These are phyloP conservation scores for Phoxinus phoxinus DNA, from an alignment of 2,113 vertebrate genomes.

Conservation along the genomic window DNA sequence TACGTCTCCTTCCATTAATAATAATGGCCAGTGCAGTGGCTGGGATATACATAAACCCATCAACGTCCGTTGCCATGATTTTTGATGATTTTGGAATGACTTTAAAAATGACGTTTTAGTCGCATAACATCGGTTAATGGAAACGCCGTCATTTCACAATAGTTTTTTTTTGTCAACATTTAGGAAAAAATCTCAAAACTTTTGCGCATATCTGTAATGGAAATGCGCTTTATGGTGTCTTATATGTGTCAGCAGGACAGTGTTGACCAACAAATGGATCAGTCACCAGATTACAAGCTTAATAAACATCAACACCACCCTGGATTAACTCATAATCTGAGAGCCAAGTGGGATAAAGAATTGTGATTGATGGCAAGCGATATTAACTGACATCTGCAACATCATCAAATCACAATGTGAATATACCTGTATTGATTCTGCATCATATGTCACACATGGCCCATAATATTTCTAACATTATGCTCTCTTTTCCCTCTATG, in stretches of 20 bases:
- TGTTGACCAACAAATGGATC: constrained; percentile 15
- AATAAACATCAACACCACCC: not conserved
- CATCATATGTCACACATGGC: not conserved
- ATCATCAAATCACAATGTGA: constrained; percentile 10
- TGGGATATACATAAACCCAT: too few species aligned
- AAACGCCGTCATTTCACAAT: too few species aligned
- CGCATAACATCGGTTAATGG: too few species aligned
- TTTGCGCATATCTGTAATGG: too few species aligned
- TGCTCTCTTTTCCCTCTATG: not conserved
- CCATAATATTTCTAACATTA: constrained; percentile 9
- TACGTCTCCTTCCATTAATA: too few species aligned
- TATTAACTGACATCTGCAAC: not conserved
- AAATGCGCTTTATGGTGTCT: not conserved
- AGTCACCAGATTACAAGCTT: constrained; percentile 18
- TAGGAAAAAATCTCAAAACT: too few species aligned
- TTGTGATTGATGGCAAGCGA: not conserved
- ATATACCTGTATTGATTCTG: constrained; percentile 17
- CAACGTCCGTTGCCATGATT: too few species aligned
- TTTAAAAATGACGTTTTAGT: too few species aligned
- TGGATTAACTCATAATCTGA: constrained; percentile 2
- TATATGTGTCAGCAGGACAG: not conserved
- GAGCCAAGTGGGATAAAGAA: not conserved
- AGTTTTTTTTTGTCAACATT: too few species aligned
- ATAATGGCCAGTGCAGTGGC: too few species aligned
- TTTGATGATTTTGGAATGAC: too few species aligned